Percentiles rank a stretch among this genome's conserved stretches.
phyloP scores from a whole-genome alignment of 2,888 invertebrate species.

The Thymelicus acteon region DNA sequence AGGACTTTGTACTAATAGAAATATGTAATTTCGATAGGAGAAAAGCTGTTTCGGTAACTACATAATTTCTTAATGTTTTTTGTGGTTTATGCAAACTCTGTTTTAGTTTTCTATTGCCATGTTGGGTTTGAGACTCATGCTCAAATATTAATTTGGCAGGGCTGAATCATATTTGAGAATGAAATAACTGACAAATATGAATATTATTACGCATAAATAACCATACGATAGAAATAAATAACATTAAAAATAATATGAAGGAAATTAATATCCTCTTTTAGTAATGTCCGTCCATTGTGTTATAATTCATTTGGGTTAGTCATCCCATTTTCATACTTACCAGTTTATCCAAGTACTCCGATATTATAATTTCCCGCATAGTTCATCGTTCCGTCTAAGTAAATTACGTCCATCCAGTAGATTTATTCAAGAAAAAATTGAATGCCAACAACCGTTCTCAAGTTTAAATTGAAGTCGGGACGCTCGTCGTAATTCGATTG shows the following conservation, averaged over 20 bases:
- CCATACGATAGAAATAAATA: too few species aligned
- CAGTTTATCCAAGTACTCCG: constrained; percentile 38
- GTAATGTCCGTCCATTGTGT: constrained; percentile 2
- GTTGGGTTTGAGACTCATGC: too few species aligned
- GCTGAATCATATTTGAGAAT: too few species aligned
- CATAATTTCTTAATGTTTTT: too few species aligned
- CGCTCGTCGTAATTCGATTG: constrained; percentile 49
- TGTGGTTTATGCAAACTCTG: too few species aligned
- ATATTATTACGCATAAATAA: too few species aligned
- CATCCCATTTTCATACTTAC: constrained; percentile 37
- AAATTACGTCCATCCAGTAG: constrained; percentile 51
- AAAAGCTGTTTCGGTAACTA: too few species aligned
- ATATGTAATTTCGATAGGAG: too few species aligned
- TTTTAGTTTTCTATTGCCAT: too few species aligned
- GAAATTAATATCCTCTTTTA: constrained; percentile 6
- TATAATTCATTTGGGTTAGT: constrained; percentile 33
- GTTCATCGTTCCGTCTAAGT: constrained; percentile 54
- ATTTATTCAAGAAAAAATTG: constrained; percentile 47
- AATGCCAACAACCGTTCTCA: constrained; percentile 51
- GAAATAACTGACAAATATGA: too few species aligned
- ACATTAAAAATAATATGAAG: neutral
- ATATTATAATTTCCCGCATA: constrained; percentile 44
- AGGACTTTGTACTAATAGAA: too few species aligned
- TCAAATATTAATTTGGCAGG: too few species aligned
- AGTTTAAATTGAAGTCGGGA: constrained; percentile 57